Conservation (phyloP, 2,888 invertebrate species). For the Aromia moschata region DNA sequence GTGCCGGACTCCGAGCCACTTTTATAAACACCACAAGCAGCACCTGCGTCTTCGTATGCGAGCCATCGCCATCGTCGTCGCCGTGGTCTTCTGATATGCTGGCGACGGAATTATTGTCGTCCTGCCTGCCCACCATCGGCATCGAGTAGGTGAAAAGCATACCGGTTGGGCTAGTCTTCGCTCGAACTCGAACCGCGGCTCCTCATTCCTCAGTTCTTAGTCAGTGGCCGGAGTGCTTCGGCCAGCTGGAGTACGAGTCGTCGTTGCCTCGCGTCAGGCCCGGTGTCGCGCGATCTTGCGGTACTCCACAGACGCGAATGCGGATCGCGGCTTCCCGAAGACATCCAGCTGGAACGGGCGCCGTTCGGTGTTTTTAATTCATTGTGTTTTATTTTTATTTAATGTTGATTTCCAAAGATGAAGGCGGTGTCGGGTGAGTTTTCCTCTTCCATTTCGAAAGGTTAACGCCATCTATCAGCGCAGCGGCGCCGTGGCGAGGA, state of each 20-base stretch:
- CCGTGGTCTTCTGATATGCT: slow-evolving; percentile 4
- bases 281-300: background rate
- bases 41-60: no score
- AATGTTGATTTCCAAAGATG: slow-evolving; percentile 21
- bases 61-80: no score
- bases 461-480: background rate
- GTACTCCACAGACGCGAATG: no score
- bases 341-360: background rate
- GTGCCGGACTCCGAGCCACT: no score
- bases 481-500: no score
- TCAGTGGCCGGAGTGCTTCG: slow-evolving; percentile 5
- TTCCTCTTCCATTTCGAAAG: background rate
- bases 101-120: background rate
- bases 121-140: slow-evolving; percentile 4
- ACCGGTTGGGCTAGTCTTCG: slow-evolving; percentile 19
- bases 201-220: slow-evolving; percentile 20
- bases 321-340: no score
- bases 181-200: slow-evolving; percentile 1
- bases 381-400: background rate
- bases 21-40: no score
- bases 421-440: slow-evolving; percentile 20
- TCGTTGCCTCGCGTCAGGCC: background rate
- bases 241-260: background rate
- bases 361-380: background rate
- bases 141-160: slow-evolving; percentile 9